Evolutionary conservation across 1,140 invertebrate species (phyloP).

Genomic region (Ladona fulva): DNA sequence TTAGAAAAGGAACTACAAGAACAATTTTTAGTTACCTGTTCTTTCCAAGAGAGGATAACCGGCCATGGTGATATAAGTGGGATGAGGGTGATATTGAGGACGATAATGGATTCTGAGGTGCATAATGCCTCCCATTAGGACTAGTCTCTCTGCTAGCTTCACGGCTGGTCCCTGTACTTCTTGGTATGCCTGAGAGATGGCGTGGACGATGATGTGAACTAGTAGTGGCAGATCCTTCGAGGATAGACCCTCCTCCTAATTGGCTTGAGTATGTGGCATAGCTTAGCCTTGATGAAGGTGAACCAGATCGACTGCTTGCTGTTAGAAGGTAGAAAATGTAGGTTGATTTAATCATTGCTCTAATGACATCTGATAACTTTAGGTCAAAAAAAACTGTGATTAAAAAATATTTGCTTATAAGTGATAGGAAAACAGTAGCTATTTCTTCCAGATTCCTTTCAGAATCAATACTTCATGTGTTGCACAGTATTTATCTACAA

Average conservation of each 20-base stretch:
- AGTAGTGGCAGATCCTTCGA: background rate
- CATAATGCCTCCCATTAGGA: constrained; percentile 35
- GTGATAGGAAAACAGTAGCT: no score
- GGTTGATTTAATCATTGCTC: no score
- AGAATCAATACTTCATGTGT: no score
- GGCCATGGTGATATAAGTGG: background rate
- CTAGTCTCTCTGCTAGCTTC: constrained; percentile 60
- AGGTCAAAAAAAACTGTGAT: no score
- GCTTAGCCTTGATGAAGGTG: constrained; percentile 69
- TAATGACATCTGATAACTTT: no score
- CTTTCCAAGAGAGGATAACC: background rate
- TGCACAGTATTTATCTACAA: no score
- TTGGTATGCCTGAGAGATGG: constrained; percentile 51
- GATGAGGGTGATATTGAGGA: background rate
- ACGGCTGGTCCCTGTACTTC: constrained; percentile 45
- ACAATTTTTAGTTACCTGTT: background rate
- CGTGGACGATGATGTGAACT: constrained; percentile 11
- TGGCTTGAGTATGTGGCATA: constrained; percentile 54
- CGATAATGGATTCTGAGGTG: background rate
- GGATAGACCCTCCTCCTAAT: constrained; percentile 18
- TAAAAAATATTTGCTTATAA: no score
- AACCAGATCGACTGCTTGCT: constrained; percentile 78
- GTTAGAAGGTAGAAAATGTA: constrained; percentile 13
- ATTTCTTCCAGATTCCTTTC: no score
- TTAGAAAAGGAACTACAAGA: background rate